A percentile compares a stretch with the other conserved stretches of the same genome.
phyloP scores from a whole-genome alignment of 2,113 vertebrate genomes.

The Otolemur garnettii region DNA sequence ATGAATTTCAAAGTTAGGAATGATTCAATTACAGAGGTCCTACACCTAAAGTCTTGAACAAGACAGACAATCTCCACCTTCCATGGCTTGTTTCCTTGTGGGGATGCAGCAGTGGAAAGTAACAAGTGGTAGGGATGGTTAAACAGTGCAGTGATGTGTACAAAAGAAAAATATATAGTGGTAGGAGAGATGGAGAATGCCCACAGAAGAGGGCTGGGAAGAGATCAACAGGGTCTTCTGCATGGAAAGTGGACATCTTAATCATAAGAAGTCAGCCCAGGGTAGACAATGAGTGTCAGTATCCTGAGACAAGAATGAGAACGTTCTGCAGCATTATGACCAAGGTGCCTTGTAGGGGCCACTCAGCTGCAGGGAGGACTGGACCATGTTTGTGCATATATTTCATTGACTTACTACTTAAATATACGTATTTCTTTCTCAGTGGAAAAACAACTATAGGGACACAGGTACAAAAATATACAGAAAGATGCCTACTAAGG shows the following conservation, averaged over 20 bases:
- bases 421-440: not conserved
- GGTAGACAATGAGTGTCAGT: not conserved
- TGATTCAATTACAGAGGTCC: not conserved
- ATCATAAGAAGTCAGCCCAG: not conserved
- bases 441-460: not conserved
- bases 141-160: not conserved
- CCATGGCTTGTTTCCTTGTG: not conserved
- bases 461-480: not conserved
- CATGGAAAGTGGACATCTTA: too few relatives aligned
- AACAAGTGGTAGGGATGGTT: not conserved
- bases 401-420: not conserved
- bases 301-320: not conserved
- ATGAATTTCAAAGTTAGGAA: not conserved
- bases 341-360: rapidly evolving
- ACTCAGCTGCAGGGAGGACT: not conserved
- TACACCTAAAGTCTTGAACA: not conserved
- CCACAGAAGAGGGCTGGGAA: not conserved
- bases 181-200: not conserved
- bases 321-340: not conserved
- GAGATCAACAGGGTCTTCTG: not conserved
- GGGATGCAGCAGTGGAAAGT: not conserved
- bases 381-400: not conserved
- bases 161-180: not conserved
- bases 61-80: not conserved
- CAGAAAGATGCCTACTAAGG: not conserved